Base-by-base conservation (phyloP, 2,888 invertebrate species). In the Baronia brevicornis region DNA sequence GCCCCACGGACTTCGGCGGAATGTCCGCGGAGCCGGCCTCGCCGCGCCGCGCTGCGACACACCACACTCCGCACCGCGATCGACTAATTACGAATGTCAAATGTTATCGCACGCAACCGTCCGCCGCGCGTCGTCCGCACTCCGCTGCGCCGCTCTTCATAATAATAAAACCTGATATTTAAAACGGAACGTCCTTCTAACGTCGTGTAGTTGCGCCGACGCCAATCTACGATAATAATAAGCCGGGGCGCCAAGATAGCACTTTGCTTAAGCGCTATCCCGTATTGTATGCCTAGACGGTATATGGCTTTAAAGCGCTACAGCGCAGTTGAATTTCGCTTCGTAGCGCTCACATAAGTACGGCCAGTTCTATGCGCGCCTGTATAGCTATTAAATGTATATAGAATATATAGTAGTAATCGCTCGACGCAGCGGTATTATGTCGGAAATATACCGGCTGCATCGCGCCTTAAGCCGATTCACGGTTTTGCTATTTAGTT, bases 141-240 rank as follows among this genome's bases (percentile, higher is more conserved):
- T 79, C 77, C 75, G 80, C 79, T 72, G 82, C 77, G 72, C 80
- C 72, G 79, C 79, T 82, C 82, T 82, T 84, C 84, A 84, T 84
- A 84, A 84, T 84, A 84, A 84, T 84, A 84, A 84, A 84, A 84
- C 84, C 84, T 82, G 84, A 84, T 84, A 84, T 84, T 84, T 84
- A 84, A 84, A 84, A 84, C 84, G 84, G 84, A 84, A 84, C 84
- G 84, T 84, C 84, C 84, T 84, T 84, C 84, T 84, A 84, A 84
- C 84, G 82, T 80, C 79, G 84, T 82, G 82, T 84, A 84, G 84
- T 84, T 84, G 84, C 84, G 84, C 84, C 84, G 84, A 84, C 84
- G 84, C 84, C 84, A 84, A 84, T 84, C 84, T 84, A 84, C 84
- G 82, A 84, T 84, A 84, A 84, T 84, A 84, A 84, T 84, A 84